phyloP scores from a whole-genome alignment of 2,888 invertebrate species.

The Pasiphila rectangulata region DNA sequence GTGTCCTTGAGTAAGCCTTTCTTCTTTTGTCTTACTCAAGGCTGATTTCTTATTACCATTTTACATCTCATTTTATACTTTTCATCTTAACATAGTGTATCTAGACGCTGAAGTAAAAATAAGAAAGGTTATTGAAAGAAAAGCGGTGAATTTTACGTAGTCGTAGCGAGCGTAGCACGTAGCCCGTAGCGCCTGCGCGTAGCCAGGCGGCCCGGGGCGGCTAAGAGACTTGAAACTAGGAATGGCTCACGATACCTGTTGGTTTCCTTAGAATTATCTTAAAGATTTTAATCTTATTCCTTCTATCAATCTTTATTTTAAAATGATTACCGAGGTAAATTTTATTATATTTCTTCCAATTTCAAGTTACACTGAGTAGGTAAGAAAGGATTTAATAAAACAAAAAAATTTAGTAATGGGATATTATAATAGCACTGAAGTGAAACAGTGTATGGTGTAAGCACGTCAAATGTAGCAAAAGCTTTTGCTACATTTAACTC shows the following conservation, averaged over 20 bases:
- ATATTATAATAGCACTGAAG: no score
- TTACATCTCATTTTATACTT: not conserved
- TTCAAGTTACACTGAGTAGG: no score
- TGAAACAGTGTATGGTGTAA: no score
- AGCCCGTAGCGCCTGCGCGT: conserved; percentile 75
- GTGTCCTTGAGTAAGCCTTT: conserved; percentile 35
- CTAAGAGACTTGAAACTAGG: conserved; percentile 32
- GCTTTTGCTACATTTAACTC: no score
- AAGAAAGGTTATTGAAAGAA: conserved; percentile 32
- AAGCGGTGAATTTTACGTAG: conserved; percentile 40
- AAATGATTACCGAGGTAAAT: no score
- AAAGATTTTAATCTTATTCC: not conserved
- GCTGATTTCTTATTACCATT: conserved; percentile 2
- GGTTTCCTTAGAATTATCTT: conserved; percentile 28
- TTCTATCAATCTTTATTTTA: no score
- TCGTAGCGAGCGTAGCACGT: conserved; percentile 59
- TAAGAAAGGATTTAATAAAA: no score
- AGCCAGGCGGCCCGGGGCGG: conserved; percentile 55
- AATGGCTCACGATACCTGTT: conserved; percentile 53
- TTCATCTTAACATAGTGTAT: not conserved
- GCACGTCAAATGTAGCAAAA: no score
- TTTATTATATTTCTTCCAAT: no score
- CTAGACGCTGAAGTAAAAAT: conserved; percentile 14
- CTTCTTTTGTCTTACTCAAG: conserved; percentile 24
- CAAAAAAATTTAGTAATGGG: no score